These are phyloP conservation scores for Mnemiopsis leidyi DNA, from an alignment of 37 sponge, comb jelly and placozoan genomes.

Conservation along the genomic window DNA sequence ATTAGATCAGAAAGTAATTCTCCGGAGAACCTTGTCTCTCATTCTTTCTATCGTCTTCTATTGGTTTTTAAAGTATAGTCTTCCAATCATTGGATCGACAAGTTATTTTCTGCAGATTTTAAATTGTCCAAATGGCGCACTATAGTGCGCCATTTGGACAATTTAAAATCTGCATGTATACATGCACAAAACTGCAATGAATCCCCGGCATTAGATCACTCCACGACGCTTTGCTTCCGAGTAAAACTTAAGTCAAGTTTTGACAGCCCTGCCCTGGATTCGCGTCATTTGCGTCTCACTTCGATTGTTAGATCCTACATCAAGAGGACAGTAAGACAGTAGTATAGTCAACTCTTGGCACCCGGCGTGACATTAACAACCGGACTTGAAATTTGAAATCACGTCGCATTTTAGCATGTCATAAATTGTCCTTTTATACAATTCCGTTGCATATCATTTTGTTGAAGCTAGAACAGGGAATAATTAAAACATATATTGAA, in stretches of 20 bases:
- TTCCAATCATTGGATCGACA: background rate
- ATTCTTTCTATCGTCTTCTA: background rate
- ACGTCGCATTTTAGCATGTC: too few species aligned
- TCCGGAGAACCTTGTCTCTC: background rate
- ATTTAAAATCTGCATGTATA: background rate
- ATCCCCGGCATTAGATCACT: background rate
- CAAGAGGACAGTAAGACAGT: too few species aligned
- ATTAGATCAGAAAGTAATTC: background rate
- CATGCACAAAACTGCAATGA: background rate
- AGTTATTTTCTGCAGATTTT: background rate
- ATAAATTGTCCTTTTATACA: too few species aligned
- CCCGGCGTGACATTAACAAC: too few species aligned
- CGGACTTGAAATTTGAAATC: too few species aligned
- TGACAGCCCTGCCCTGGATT: background rate
- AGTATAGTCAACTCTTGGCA: too few species aligned
- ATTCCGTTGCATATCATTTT: too few species aligned
- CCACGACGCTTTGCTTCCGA: background rate
- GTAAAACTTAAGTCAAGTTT: background rate
- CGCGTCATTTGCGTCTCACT: background rate
- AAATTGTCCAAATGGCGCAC: too few species aligned
- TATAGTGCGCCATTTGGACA: too few species aligned
- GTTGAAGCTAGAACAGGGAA: too few species aligned
- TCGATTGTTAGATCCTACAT: too few species aligned
- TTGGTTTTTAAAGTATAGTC: background rate
- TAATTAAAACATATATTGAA: too few species aligned